Evolutionary conservation across 2,797 vertebrate genomes (phyloP), one percentile per base, ranked within the genome.

Genomic region (Phyllotis vaccarum): DNA sequence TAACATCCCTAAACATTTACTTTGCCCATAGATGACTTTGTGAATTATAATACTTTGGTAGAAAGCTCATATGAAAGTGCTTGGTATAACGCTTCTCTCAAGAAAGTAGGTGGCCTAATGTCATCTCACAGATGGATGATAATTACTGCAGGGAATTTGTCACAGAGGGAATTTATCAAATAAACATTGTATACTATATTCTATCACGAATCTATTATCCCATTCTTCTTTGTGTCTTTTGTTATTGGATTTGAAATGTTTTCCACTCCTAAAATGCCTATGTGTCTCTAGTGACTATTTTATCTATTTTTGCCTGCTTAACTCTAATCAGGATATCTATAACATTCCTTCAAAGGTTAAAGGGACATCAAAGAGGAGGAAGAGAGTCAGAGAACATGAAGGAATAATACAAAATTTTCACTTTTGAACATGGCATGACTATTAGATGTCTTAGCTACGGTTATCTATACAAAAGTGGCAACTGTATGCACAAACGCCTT

Each of bases 91-190:
- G 83, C n/a, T 91, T 91, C 46, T 95, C 68, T 78, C 88, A 76
- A 60, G 72, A 93, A 95, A 93, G 43, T 75, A 68, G 54, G n/a
- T 88, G 43, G 64, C 31, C 54, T 68, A 49, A n/a, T 95, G 70
- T 89, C 80, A 85, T 78, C 40, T 78, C 70, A 89, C 64, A 95
- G 87, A 94, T 93, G 80, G 85, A 93, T 96, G 76, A 78, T 88
- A 96, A 96, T 95, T 91, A 81, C 85, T 85, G n/a, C n/a, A 91
- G 89, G 80, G 87, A 83, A 93, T 96, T 5, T 37, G 91, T 90
- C 93, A 80, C 58, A 90, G 52, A 56, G 94, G 87, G 64, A 94
- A 85, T 91, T 91, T 93, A 95, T 85, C 37, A 52, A 78, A 91
- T 95, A 97, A 94, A 87, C 12, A 34, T 27, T 49, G 34, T 66